Percentiles rank a stretch among this genome's conserved stretches.
Conservation (phyloP, 2,888 invertebrate genomes). For the Antheraea yamamai region DNA sequence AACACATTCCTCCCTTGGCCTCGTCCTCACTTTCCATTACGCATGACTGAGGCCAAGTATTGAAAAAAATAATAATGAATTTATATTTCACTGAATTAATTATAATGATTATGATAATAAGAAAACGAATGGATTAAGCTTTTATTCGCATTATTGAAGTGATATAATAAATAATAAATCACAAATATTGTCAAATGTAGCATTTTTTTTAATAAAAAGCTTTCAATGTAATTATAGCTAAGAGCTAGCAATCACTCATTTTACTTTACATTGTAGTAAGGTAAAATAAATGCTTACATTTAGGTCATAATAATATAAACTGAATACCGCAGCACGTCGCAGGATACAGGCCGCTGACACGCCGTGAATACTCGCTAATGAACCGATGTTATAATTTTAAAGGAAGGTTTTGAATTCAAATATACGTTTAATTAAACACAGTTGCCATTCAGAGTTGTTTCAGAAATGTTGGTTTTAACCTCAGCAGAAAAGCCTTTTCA, state of each 20-base stretch:
- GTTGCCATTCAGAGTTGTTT: constrained; percentile 25
- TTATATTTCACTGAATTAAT: too few relatives aligned
- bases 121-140: too few relatives aligned
- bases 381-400: constrained; percentile 62
- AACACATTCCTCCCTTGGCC: too few relatives aligned
- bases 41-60: too few relatives aligned
- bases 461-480: background rate
- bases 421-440: constrained; percentile 36
- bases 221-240: background rate
- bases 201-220: background rate
- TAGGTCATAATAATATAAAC: constrained; percentile 60
- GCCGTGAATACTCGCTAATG: constrained; percentile 66
- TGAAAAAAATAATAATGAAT: too few relatives aligned
- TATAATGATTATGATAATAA: too few relatives aligned
- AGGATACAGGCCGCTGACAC: constrained; percentile 51
- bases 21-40: too few relatives aligned
- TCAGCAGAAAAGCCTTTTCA: background rate
- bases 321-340: constrained; percentile 49
- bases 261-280: background rate
- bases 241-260: background rate
- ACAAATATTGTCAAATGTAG: background rate
- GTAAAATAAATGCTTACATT: constrained; percentile 39
- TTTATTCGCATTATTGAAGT: too few relatives aligned
- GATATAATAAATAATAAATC: too few relatives aligned
- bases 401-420: constrained; percentile 52